Conservation (phyloP, 2,888 invertebrate species). For the Mycalesis mineus region DNA sequence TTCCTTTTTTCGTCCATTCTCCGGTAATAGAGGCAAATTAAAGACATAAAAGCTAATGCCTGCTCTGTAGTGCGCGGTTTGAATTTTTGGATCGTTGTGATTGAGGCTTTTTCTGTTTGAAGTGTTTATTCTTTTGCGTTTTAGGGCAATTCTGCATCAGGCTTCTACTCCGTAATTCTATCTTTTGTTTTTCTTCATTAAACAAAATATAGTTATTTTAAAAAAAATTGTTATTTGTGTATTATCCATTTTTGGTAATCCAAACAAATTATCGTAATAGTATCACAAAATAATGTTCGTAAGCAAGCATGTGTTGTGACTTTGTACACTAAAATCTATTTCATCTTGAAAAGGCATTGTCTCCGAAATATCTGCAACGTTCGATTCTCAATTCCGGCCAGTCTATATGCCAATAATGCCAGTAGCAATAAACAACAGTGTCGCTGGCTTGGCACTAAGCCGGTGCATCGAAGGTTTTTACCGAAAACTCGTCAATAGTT, state of each 20-base stretch:
- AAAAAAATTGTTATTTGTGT: no score
- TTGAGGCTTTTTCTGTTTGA: not conserved
- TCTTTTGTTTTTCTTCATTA: no score
- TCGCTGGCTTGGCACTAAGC: slow-evolving; percentile 49
- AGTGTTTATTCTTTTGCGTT: not conserved
- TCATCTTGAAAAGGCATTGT: slow-evolving; percentile 3
- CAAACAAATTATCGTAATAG: no score
- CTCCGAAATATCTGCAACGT: slow-evolving; percentile 22
- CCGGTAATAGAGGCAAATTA: slow-evolving; percentile 63
- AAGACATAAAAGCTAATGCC: slow-evolving; percentile 57
- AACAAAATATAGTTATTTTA: no score
- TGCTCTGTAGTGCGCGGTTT: slow-evolving; percentile 27
- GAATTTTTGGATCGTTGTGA: slow-evolving; percentile 20
- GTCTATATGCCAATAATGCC: slow-evolving; percentile 37
- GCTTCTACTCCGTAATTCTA: no score
- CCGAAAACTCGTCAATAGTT: slow-evolving; percentile 25
- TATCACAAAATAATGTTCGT: not conserved
- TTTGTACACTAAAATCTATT: not conserved
- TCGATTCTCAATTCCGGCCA: slow-evolving; percentile 37
- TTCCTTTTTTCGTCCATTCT: slow-evolving; percentile 46
- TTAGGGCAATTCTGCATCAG: no score
- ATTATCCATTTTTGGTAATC: no score
- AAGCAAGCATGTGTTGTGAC: not conserved
- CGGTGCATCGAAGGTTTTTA: slow-evolving; percentile 42
- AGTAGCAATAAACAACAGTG: slow-evolving; percentile 57